Conservation (phyloP, 2,113 vertebrate genomes). For the Egretta garzetta region DNA sequence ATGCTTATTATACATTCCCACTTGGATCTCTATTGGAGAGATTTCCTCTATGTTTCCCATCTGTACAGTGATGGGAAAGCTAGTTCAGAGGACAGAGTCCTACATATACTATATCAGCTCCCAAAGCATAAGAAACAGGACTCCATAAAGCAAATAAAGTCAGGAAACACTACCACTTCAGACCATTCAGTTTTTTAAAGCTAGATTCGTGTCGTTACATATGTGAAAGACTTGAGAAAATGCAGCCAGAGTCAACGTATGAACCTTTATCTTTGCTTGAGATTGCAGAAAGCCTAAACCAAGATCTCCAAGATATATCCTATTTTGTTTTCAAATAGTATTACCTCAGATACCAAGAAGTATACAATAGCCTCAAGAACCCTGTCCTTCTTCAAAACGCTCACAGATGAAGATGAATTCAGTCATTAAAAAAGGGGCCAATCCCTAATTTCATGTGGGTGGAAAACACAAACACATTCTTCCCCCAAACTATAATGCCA, state of each 20-base stretch:
- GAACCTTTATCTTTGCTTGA: neutral
- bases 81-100: neutral
- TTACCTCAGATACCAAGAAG: neutral
- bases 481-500: neutral
- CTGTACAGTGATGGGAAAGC: neutral
- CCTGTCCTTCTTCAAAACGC: fast-evolving
- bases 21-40: neutral
- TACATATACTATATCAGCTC: neutral
- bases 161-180: neutral
- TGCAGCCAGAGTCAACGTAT: neutral
- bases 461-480: neutral
- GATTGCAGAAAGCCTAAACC: neutral
- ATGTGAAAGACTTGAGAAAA: neutral
- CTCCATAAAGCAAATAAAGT: neutral
- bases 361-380: neutral
- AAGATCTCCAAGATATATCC: neutral
- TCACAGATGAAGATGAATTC: neutral
- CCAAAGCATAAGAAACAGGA: neutral
- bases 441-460: neutral
- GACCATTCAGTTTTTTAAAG: neutral
- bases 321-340: neutral
- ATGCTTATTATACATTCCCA: neutral
- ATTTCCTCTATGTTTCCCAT: too few species aligned
- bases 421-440: neutral
- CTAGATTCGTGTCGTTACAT: neutral